Percentiles rank a stretch among this genome's conserved stretches.
Conservation (phyloP, 2,888 invertebrate species). For the Gymnocheta viridis region DNA sequence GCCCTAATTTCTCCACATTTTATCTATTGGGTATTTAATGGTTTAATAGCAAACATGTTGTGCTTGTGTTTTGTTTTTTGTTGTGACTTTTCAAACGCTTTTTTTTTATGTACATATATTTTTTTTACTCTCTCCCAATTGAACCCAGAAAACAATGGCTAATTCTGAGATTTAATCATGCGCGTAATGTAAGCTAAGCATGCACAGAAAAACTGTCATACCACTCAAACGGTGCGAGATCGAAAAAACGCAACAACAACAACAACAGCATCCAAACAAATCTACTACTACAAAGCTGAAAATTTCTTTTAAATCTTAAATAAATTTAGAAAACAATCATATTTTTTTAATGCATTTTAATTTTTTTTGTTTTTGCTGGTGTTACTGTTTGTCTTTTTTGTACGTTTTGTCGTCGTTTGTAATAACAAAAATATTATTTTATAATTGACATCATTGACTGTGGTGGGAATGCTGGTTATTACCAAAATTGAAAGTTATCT, state of each 20-base stretch:
- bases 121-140: conserved; percentile 14
- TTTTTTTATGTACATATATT: neutral
- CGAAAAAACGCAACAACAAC: neutral
- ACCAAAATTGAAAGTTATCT: conserved; percentile 59
- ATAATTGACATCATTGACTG: conserved; percentile 68
- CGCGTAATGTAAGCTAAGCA: conserved; percentile 62
- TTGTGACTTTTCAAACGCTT: conserved; percentile 13
- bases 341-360: conserved; percentile 23
- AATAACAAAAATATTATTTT: conserved; percentile 68
- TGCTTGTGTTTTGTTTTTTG: neutral
- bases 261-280: neutral
- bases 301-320: conserved; percentile 44
- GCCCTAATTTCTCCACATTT: neutral
- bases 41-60: neutral
- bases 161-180: conserved; percentile 69
- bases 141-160: conserved; percentile 63
- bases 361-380: conserved; percentile 7
- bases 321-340: conserved; percentile 17
- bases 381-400: neutral
- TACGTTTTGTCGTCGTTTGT: conserved; percentile 36
- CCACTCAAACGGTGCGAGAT: conserved; percentile 19
- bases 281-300: conserved; percentile 23
- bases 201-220: conserved; percentile 48
- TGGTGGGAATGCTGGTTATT: conserved; percentile 69
- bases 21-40: conserved; percentile 17